Base-by-base conservation (phyloP, 2,113 vertebrate genomes). In the Amphiprion ocellaris region DNA sequence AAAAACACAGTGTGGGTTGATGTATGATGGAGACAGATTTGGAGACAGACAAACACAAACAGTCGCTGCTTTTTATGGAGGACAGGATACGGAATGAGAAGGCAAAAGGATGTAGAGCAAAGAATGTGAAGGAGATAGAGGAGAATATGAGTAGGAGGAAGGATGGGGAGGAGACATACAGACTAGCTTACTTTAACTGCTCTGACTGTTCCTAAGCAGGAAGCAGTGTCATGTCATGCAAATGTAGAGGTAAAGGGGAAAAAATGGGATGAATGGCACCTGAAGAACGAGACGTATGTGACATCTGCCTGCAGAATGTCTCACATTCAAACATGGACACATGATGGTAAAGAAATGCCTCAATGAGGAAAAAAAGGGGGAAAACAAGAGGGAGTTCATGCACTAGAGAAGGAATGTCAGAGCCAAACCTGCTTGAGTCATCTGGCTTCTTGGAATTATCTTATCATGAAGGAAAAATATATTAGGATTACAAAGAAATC, bases 91-190 rank as follows among this genome's bases (percentile, higher is more conserved):
- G 50, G 60, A 85, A 23, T 33, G 53, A 80, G 69, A 58, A 26
- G 54, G 71, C 46, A 62, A 66, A 69, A 85, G 86, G 74, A 92
- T 79, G 79, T 81, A 70, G 69, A 71, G 69, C 60, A 74, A 74
- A 79, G 41, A 85, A 77, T 72, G 77, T 3, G 8, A 79, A 70
- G 54, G 64, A 72, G 69, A 77, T 46, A 77, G 50, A 74, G 30
- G 21, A 77, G 61, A 74, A 69, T 52, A 71, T 23, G 44, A 73
- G 54, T 59, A 84, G 50, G 70, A 80, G 75, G 82, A 87, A 89
- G 87, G 82, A 88, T 66, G 79, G 60, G 72, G 72, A 88, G 81
- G 77, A 87, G 83, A 79, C 80, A 56, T 4, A 28, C 28, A 15
- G 65, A 74, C 26, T 30, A 62, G 26, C 55, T 37, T 14, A 70